Conservation (phyloP, 2,888 invertebrate genomes). For the Archips crataeganus region DNA sequence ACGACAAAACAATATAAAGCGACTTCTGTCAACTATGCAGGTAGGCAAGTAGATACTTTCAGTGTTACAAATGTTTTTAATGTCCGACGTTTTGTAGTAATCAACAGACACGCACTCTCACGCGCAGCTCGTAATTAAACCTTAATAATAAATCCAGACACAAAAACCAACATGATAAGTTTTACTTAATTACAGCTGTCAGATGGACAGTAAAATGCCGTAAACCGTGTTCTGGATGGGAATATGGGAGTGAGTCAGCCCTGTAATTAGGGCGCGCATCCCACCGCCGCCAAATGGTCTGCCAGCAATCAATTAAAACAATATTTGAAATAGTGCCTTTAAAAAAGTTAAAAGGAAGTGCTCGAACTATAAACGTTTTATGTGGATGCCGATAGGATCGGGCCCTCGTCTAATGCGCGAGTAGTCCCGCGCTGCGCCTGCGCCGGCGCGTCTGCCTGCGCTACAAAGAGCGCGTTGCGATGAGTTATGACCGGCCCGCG, state of each 20-base stretch:
- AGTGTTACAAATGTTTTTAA: constrained; percentile 17
- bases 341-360: constrained; percentile 80
- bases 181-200: constrained; percentile 71
- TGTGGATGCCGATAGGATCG: constrained; percentile 63
- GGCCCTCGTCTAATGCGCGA: constrained; percentile 53
- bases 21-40: not conserved
- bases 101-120: constrained; percentile 29
- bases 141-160: constrained; percentile 45
- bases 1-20: constrained; percentile 19
- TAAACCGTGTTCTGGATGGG: constrained; percentile 60
- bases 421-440: constrained; percentile 60
- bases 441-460: constrained; percentile 80
- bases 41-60: not conserved
- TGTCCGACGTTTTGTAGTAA: constrained; percentile 8
- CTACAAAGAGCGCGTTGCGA: constrained; percentile 67
- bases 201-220: constrained; percentile 57
- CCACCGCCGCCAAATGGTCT: constrained; percentile 79
- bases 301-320: constrained; percentile 84
- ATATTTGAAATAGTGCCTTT: constrained; percentile 83
- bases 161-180: constrained; percentile 65
- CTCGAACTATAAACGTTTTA: constrained; percentile 78
- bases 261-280: constrained; percentile 72
- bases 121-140: constrained; percentile 39
- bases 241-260: constrained; percentile 65
- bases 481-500: constrained; percentile 75